Evolutionary conservation across 2,797 vertebrate species (phyloP).

Genomic region (Scomberomorus guttatus): DNA sequence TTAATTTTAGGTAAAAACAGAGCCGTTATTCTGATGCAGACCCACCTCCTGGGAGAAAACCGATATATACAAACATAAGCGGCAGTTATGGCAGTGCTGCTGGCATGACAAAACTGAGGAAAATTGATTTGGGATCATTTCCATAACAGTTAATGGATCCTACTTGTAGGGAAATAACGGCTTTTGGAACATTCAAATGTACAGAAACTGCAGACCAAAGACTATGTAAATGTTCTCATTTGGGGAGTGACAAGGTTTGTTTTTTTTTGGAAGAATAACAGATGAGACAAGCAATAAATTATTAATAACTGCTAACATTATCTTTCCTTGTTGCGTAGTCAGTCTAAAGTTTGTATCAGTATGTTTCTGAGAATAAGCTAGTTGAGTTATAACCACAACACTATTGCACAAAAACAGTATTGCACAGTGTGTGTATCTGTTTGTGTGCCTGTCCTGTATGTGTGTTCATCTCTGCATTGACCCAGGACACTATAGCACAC

Average conservation of each 20-base stretch:
- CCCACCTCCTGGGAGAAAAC: not conserved
- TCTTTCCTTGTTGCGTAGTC: not conserved
- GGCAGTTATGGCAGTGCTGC: not conserved
- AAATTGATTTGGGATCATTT: constrained; percentile 36
- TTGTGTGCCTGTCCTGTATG: not conserved
- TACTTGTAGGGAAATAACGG: constrained; percentile 22
- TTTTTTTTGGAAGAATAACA: not conserved
- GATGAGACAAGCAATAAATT: no score
- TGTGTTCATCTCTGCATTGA: constrained; percentile 10
- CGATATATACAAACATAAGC: not conserved
- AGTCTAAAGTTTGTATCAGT: not conserved
- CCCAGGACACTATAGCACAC: not conserved
- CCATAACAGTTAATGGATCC: constrained; percentile 21
- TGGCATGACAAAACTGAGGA: not conserved
- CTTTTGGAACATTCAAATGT: not conserved
- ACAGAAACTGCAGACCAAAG: not conserved
- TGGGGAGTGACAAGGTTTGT: not conserved
- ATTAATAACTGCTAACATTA: not conserved
- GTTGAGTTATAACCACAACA: constrained; percentile 3
- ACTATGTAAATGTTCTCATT: not conserved
- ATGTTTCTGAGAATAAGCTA: not conserved
- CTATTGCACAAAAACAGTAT: constrained; percentile 5
- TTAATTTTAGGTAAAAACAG: not conserved
- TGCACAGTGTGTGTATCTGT: no score
- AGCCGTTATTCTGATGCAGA: constrained; percentile 29